Evolutionary conservation across 1,140 invertebrate species (phyloP).

Genomic region (Asobara japonica): DNA sequence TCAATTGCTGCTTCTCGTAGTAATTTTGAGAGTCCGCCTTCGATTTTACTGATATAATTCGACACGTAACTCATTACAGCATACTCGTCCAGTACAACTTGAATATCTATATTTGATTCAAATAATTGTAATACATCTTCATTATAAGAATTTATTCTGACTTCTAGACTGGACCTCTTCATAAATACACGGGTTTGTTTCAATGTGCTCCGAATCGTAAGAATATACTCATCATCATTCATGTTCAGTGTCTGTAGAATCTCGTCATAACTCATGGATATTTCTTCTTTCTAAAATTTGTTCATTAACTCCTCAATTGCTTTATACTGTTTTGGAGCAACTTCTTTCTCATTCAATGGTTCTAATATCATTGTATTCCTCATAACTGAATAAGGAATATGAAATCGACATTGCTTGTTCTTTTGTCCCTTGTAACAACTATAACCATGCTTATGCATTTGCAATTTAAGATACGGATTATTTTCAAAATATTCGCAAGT

Average conservation of each 20-base stretch:
- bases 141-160: constrained; percentile 46
- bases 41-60: no score
- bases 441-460: not conserved
- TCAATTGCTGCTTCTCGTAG: constrained; percentile 35
- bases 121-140: constrained; percentile 33
- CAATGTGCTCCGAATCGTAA: no score
- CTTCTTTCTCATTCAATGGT: no score
- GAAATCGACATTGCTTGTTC: constrained; percentile 22
- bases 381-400: constrained; percentile 15
- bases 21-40: no score
- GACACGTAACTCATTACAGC: not conserved
- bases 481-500: constrained; percentile 17
- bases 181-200: constrained; percentile 32
- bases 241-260: no score
- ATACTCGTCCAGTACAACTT: constrained; percentile 12
- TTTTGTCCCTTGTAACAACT: constrained; percentile 27
- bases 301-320: not conserved
- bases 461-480: constrained; percentile 8
- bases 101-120: constrained; percentile 46
- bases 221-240: no score
- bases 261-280: not conserved
- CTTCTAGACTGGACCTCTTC: constrained; percentile 30
- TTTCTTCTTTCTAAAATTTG: not conserved
- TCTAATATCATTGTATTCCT: constrained; percentile 15
- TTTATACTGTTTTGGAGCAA: no score